A percentile compares a stretch with the other conserved stretches of the same genome.
Evolutionary conservation across 2,797 vertebrate species (phyloP).

Genomic region (Lithobates pipiens): DNA sequence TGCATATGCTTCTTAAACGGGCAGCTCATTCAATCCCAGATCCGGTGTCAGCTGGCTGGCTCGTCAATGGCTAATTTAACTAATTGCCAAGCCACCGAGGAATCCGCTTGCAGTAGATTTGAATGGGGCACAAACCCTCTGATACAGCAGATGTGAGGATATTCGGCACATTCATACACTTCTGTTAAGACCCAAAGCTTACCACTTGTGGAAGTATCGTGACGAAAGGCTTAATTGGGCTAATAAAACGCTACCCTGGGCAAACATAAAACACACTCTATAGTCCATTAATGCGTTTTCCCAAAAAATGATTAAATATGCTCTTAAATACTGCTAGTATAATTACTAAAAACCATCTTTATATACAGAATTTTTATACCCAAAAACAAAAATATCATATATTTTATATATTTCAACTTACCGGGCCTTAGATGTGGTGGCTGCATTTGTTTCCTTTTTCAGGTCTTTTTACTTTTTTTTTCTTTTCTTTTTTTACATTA

Average conservation of each 20-base stretch:
- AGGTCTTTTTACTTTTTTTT: too few relatives aligned
- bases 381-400: too few relatives aligned
- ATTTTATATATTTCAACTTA: too few relatives aligned
- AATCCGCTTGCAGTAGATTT: slow-evolving; percentile 15
- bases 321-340: not conserved
- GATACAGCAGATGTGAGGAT: slow-evolving; percentile 17
- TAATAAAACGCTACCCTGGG: not conserved
- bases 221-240: not conserved
- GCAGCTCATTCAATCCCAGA: slow-evolving; percentile 22
- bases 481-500: too few relatives aligned
- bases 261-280: too few relatives aligned
- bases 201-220: not conserved
- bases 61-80: slow-evolving; percentile 44
- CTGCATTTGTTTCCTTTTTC: too few relatives aligned
- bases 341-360: too few relatives aligned
- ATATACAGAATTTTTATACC: too few relatives aligned
- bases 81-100: slow-evolving; percentile 45
- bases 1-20: slow-evolving; percentile 46
- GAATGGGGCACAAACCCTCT: not conserved
- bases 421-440: too few relatives aligned
- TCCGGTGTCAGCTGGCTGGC: slow-evolving; percentile 42
- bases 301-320: not conserved
- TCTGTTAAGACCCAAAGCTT: not conserved
- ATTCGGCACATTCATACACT: not conserved
- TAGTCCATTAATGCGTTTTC: too few relatives aligned